phyloP scores from a whole-genome alignment of 2,113 vertebrate species.

The Puffinus mauretanicus region DNA sequence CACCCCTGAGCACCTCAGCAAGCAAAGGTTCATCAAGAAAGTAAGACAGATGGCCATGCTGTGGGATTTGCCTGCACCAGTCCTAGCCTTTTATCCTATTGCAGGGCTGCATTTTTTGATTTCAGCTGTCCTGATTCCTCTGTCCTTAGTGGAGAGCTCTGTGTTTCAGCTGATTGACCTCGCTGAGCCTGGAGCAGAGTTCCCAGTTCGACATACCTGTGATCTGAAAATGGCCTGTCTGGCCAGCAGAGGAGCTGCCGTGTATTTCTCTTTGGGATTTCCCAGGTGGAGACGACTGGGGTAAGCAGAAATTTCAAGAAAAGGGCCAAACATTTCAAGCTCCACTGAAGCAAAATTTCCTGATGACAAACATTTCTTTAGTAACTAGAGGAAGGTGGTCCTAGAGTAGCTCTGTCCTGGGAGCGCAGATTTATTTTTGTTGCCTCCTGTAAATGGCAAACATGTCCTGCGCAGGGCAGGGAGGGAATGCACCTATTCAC shows the following conservation, averaged over 20 bases:
- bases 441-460: neutral
- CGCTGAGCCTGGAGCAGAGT: neutral
- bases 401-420: neutral
- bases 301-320: neutral
- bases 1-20: neutral
- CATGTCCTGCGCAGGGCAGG: accelerated
- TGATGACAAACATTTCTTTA: neutral
- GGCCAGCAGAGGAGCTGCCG: neutral
- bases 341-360: neutral
- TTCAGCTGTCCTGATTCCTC: neutral
- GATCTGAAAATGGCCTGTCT: neutral
- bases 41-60: neutral
- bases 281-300: neutral
- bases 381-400: neutral
- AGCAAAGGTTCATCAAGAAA: neutral
- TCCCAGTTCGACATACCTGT: neutral
- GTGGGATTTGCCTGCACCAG: neutral
- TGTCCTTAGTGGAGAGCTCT: too few species aligned
- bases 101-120: neutral
- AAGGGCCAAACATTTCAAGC: neutral
- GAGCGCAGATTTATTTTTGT: neutral
- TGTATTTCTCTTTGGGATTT: neutral
- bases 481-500: neutral
- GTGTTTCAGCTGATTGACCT: neutral
- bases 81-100: neutral